phyloP scores from a whole-genome alignment of 2,888 invertebrate species.

The Stratiomys singularior region DNA sequence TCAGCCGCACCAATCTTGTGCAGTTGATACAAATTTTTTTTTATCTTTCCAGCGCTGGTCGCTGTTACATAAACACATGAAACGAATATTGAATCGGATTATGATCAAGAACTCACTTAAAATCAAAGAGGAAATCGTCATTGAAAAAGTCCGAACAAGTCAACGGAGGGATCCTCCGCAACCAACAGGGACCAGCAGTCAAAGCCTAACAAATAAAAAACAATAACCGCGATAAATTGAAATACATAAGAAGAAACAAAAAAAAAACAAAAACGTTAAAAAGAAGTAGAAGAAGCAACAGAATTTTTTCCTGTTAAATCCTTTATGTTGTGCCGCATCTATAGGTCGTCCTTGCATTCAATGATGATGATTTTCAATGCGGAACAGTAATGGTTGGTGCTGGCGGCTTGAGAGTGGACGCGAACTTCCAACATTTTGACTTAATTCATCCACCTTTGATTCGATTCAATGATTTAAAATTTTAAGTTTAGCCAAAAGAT shows the following conservation, averaged over 20 bases:
- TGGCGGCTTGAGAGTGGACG: not conserved
- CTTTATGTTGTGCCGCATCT: constrained; percentile 33
- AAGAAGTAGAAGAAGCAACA: too few relatives aligned
- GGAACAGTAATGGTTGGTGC: too few relatives aligned
- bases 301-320: constrained; percentile 8
- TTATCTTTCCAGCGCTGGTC: not conserved
- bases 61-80: too few relatives aligned
- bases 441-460: constrained; percentile 22
- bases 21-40: constrained; percentile 44
- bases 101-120: constrained; percentile 33
- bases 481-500: not conserved
- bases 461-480: constrained; percentile 34
- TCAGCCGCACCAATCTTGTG: constrained; percentile 31
- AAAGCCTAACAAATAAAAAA: not conserved
- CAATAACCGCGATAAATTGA: constrained; percentile 10
- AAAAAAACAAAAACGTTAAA: too few relatives aligned
- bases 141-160: not conserved
- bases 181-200: too few relatives aligned
- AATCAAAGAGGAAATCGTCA: constrained; percentile 22
- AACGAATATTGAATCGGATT: constrained; percentile 36
- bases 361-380: constrained; percentile 30
- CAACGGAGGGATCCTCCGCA: not conserved
- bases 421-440: not conserved
- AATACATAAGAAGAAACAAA: constrained; percentile 14
- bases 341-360: constrained; percentile 39